Evolutionary conservation across 2,797 vertebrate genomes (phyloP).

Genomic region (Sebastolobus alascanus): DNA sequence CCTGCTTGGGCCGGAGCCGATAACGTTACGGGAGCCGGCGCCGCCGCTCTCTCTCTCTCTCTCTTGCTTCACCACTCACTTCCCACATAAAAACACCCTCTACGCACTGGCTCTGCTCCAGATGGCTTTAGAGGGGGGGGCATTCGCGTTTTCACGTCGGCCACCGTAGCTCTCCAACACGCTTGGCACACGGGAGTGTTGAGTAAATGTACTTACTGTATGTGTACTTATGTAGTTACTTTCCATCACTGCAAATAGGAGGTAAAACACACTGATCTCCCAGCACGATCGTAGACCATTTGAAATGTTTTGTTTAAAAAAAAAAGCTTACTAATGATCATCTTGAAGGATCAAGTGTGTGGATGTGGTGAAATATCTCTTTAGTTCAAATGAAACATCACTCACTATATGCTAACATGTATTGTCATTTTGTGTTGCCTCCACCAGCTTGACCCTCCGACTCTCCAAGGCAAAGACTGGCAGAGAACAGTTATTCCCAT

Average conservation of each 20-base stretch:
- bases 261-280: not conserved
- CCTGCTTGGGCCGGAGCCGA: too few relatives aligned
- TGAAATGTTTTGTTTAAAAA: not conserved
- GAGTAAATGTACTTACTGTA: not conserved
- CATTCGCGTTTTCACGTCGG: too few relatives aligned
- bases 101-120: too few relatives aligned
- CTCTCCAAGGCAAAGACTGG: slow-evolving; percentile 96
- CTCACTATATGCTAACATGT: not conserved
- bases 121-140: too few relatives aligned
- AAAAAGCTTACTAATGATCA: not conserved
- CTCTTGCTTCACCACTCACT: too few relatives aligned
- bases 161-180: too few relatives aligned
- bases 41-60: too few relatives aligned
- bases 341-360: not conserved
- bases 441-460: slow-evolving; percentile 92
- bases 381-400: not conserved
- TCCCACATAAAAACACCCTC: too few relatives aligned
- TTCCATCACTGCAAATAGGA: not conserved
- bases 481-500: slow-evolving; percentile 95
- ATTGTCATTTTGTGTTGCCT: slow-evolving; percentile 27
- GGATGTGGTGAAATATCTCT: not conserved
- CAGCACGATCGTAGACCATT: not conserved
- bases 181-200: too few relatives aligned
- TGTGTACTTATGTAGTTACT: not conserved
- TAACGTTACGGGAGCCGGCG: too few relatives aligned